These are phyloP conservation scores for Boloria selene DNA, from an alignment of 2,888 invertebrate genomes.

Conservation along the genomic window DNA sequence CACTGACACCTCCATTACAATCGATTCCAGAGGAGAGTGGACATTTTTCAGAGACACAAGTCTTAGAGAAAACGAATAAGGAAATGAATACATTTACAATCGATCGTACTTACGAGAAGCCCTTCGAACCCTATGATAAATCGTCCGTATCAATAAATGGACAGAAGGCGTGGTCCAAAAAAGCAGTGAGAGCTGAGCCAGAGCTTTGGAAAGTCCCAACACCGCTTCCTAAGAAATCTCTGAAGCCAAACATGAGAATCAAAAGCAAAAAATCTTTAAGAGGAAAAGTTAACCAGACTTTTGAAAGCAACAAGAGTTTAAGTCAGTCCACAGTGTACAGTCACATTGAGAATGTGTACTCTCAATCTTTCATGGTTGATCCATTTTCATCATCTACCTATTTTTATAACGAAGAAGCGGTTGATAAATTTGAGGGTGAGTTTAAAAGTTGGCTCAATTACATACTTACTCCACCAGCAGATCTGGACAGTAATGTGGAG, in stretches of 20 bases:
- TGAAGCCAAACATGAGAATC: conserved; percentile 52
- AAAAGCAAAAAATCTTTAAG: conserved; percentile 52
- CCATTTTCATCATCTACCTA: conserved; percentile 86
- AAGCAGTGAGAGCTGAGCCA: conserved; percentile 62
- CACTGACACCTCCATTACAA: conserved; percentile 68
- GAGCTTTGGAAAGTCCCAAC: conserved; percentile 70
- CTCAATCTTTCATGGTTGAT: too few relatives aligned
- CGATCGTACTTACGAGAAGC: conserved; percentile 70
- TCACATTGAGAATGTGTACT: too few relatives aligned
- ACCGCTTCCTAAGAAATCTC: conserved; percentile 51
- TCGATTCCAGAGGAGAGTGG: conserved; percentile 78
- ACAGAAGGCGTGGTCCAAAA: conserved; percentile 68
- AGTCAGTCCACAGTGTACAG: conserved; percentile 68
- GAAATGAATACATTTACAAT: conserved; percentile 69
- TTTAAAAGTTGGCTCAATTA: conserved; percentile 92
- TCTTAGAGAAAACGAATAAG: conserved; percentile 58
- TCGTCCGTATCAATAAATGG: conserved; percentile 48
- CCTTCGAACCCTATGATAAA: conserved; percentile 47
- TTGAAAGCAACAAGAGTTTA: conserved; percentile 68
- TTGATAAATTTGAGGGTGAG: conserved; percentile 86
- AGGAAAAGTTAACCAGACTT: conserved; percentile 52
- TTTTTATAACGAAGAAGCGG: conserved; percentile 86
- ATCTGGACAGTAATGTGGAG: conserved; percentile 84
- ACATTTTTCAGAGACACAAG: conserved; percentile 62
- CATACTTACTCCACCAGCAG: conserved; percentile 88